Conservation (phyloP, 92 coral and sea anemone genomes). For the Micromussa lordhowensis region DNA sequence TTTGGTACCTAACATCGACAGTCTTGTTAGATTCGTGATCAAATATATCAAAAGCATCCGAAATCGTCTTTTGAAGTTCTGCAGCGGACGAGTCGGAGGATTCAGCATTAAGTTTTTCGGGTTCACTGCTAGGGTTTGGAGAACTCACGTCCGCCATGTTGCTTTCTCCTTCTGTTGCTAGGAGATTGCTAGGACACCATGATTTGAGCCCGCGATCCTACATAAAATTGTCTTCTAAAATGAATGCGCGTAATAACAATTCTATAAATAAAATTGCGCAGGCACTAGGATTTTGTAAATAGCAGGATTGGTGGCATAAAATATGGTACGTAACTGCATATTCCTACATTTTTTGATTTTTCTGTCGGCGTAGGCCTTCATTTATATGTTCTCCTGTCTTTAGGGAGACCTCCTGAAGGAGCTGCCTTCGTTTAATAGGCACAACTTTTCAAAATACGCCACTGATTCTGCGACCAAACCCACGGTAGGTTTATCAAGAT, state of each 20-base stretch:
- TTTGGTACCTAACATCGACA: conserved; percentile 94
- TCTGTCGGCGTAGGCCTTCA: background rate
- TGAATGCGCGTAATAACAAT: conserved; percentile 12
- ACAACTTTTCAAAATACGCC: conserved; percentile 89
- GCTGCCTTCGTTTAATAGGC: conserved; percentile 92
- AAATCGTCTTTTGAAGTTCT: conserved; percentile 86
- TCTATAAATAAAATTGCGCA: conserved; percentile 17
- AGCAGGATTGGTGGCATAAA: background rate
- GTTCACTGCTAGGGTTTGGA: conserved; percentile 53
- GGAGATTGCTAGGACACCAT: conserved; percentile 56
- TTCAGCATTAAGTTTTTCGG: conserved; percentile 78
- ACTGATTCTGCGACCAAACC: conserved; percentile 85
- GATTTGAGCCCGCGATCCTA: conserved; percentile 25
- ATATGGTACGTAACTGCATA: conserved; percentile 11
- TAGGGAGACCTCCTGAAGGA: conserved; percentile 97
- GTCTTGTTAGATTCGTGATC: conserved; percentile 99
- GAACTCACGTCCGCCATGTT: conserved; percentile 91
- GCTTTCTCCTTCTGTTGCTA: conserved; percentile 63
- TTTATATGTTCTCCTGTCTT: conserved; percentile 6
- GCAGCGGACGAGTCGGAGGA: conserved; percentile 88
- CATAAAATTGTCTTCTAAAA: background rate
- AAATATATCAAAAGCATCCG: conserved; percentile 97
- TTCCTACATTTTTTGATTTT: background rate
- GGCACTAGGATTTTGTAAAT: background rate
- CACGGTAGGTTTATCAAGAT: conserved; percentile 66